Evolutionary conservation across 2,113 vertebrate genomes (phyloP), one percentile per base, ranked within the genome.

Genomic region (Uria lomvia): DNA sequence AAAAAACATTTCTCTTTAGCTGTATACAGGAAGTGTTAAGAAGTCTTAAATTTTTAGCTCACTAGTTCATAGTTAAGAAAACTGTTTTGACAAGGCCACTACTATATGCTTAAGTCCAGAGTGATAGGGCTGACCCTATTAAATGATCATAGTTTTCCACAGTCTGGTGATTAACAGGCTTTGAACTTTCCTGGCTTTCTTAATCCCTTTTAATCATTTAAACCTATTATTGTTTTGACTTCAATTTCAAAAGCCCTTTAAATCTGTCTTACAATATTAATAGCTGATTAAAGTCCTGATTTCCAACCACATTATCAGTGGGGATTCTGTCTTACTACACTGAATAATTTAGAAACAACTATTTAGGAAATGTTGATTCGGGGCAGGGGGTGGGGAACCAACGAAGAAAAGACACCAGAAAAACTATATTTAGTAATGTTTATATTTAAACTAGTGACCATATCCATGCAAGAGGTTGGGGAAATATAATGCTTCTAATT

Each of bases 141-240:
- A 92, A 90, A 93, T 92, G 93, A 94, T 93, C 62, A 36, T 58
- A 94, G 80, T 80, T 91, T 88, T 87, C 45, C 0, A 0, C 58
- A 88, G 58, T 74, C 75, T 84, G 67, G 72, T 95, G 90, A 93
- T 97, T 97, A 97, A 96, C 36, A 70, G 65, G 88, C 92, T 96
- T 91, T 95, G 87, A 93, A 79, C 88, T 95, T 95, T 92, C 79
- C 77, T 88, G 92, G 86, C 84, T 97, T 95, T 97, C 96, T 96
- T 96, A 97, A 97, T 97, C 95, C 59, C 27, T 89, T 94, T 96
- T 97, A 97, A 97, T 96, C 95, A 96, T 96, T 97, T 98, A 98
- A 98, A 97, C 97, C 97, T 97, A 97, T 97, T 98, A 97, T 92
- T 96, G 82, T 94, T 96, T 96, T 96, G 90, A 97, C 86, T 94